Base-by-base conservation (phyloP, 2,797 vertebrate genomes). In the Pempheris klunzingeri region DNA sequence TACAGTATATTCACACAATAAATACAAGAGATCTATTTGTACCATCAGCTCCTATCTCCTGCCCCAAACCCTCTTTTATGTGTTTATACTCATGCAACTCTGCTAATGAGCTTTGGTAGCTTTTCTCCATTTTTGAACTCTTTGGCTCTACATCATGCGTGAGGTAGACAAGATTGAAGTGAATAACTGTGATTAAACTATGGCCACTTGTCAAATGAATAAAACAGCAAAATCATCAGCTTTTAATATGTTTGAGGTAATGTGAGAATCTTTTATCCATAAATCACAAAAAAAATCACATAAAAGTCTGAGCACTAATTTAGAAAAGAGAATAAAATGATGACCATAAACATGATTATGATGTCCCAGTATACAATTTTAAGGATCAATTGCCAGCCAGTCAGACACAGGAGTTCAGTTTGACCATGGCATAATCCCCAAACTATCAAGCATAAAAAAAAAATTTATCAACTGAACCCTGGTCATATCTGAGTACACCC, bases 401-500 rank as follows among this genome's bases (percentile, higher is more conserved):
- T 74, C 53, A 66, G 58, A 76, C 39, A 24, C 47, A 24, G 8
- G 15, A 22, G 22, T 53, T 61, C 67, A 46, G 49, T 67, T 53
- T 30, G 9, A 68, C 28, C 44, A 15, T 26, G 15, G 49, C 32
- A 26, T 66, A 43, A 49, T 74, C 65, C 3, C 36, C 50, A 30
- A 70, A 74, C 71, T 74, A 82, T 61, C 59, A n/a, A 59, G 17
- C 38, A 54, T 24, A 15, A 78, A 50, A 73, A 60, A 44, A 30
- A 20, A n/a, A n/a, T 32, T 41, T 22, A 52, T 66, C 54, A 77
- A 50, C 22, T 67, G 22, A 54, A 66, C 53, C 18, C 17, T 9
- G 7, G 53, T 53, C 49, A 46, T 11, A 30, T 55, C 39, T 32
- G 50, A 55, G 24, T 57, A 49, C 41, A 77, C 47, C 63, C 30